phyloP scores from a whole-genome alignment of 2,113 vertebrate species.

The Pangasianodon hypophthalmus region DNA sequence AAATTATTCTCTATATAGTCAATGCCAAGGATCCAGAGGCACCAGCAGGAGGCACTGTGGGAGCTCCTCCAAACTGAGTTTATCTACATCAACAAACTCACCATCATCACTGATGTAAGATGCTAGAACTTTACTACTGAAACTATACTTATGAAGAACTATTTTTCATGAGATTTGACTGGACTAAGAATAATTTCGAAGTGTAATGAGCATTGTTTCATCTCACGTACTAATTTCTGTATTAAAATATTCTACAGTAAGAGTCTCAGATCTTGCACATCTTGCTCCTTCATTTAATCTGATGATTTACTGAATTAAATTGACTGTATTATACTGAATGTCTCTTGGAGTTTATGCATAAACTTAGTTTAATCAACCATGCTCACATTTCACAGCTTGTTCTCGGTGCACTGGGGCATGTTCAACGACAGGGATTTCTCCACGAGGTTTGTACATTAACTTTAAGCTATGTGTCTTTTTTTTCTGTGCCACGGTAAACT shows the following conservation, averaged over 20 bases:
- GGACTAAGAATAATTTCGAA: background rate
- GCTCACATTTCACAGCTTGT: conserved; percentile 71
- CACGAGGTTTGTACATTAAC: conserved; percentile 73
- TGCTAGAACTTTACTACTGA: background rate
- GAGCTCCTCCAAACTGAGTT: conserved; percentile 82
- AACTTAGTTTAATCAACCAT: background rate
- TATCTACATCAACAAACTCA: conserved; percentile 77
- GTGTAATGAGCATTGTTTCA: background rate
- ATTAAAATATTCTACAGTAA: conserved; percentile 5
- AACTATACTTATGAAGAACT: background rate
- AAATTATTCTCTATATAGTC: conserved; percentile 62
- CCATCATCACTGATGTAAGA: conserved; percentile 76
- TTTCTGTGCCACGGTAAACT: background rate
- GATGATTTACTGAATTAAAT: background rate
- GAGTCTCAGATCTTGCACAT: background rate
- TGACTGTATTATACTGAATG: background rate
- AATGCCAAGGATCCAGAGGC: conserved; percentile 75
- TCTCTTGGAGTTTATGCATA: background rate
- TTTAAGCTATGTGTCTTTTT: conserved; percentile 10
- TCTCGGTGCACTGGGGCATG: conserved; percentile 71
- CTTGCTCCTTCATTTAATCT: background rate
- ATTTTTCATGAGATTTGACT: background rate
- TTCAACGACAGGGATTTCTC: conserved; percentile 75
- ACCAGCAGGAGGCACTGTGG: conserved; percentile 87
- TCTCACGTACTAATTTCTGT: background rate